Conservation (phyloP, 2,888 invertebrate species). For the Geophilus truncorum region DNA sequence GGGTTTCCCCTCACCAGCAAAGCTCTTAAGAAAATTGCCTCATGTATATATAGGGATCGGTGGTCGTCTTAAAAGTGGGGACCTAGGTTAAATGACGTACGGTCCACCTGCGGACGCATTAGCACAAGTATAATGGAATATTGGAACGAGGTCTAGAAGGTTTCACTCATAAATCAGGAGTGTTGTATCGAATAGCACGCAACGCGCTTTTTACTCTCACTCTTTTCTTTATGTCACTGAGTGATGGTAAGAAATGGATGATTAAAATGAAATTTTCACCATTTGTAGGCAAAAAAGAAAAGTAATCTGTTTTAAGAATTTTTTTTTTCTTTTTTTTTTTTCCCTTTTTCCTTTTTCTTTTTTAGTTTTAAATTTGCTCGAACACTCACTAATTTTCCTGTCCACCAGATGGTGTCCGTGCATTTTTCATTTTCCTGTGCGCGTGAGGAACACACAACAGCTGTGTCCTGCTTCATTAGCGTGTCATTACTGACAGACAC, state of each 20-base stretch:
- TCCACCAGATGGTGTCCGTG: conserved; percentile 25
- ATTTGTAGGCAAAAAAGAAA: background rate
- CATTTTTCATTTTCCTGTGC: conserved; percentile 29
- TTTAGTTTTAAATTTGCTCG: conserved; percentile 16
- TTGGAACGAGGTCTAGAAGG: conserved; percentile 18
- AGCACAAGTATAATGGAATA: conserved; percentile 20
- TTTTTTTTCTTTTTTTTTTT: too few species aligned
- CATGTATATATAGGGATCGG: conserved; percentile 25
- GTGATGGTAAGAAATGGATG: background rate
- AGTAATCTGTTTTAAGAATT: background rate
- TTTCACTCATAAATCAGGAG: conserved; percentile 8
- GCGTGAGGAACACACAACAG: conserved; percentile 30
- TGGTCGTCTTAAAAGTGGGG: conserved; percentile 25
- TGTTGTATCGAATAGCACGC: conserved; percentile 18
- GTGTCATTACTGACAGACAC: conserved; percentile 22
- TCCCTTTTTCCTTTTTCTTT: too few species aligned
- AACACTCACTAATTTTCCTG: conserved; percentile 23
- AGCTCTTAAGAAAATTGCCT: conserved; percentile 27
- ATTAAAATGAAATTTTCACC: conserved; percentile 18
- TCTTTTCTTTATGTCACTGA: background rate
- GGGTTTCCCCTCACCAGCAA: background rate
- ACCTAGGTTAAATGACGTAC: conserved; percentile 15
- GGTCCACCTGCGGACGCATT: conserved; percentile 22
- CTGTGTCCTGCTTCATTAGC: conserved; percentile 32
- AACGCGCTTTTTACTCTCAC: background rate